These are phyloP conservation scores for Melinaea marsaeus DNA, from an alignment of 2,888 invertebrate genomes.

Conservation along the genomic window DNA sequence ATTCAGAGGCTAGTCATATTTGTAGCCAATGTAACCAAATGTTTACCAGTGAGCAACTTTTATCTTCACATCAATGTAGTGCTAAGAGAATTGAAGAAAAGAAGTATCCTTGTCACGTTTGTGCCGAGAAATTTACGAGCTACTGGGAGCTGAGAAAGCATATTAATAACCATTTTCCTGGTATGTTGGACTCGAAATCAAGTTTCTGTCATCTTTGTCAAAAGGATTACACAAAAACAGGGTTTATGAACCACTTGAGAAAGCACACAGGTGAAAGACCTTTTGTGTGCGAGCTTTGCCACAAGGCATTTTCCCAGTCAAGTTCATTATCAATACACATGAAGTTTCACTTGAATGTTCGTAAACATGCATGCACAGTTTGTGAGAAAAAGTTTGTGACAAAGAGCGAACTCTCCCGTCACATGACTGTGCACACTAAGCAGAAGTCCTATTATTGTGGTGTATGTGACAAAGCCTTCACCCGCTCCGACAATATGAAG, in stretches of 20 bases:
- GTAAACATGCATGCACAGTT: conserved; percentile 74
- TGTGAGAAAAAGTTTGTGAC: conserved; percentile 77
- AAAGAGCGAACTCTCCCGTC: conserved; percentile 75
- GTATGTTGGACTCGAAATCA: conserved; percentile 74
- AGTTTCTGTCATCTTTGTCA: conserved; percentile 76
- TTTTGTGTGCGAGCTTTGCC: conserved; percentile 74
- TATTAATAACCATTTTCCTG: conserved; percentile 73
- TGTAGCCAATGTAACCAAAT: conserved; percentile 74
- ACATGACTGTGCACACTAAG: conserved; percentile 76
- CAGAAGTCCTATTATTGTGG: conserved; percentile 76
- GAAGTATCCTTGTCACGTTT: conserved; percentile 74
- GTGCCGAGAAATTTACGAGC: conserved; percentile 72
- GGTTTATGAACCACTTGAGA: conserved; percentile 74
- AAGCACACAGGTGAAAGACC: conserved; percentile 75
- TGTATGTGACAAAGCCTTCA: conserved; percentile 75
- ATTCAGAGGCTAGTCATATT: conserved; percentile 73
- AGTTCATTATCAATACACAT: conserved; percentile 75
- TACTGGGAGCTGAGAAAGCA: conserved; percentile 75
- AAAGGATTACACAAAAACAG: conserved; percentile 75
- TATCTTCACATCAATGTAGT: conserved; percentile 66
- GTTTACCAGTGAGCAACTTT: conserved; percentile 67
- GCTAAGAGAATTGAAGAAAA: conserved; percentile 71
- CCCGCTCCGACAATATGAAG: conserved; percentile 76
- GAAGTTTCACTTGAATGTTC: conserved; percentile 75
- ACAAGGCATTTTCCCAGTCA: conserved; percentile 74